These are phyloP conservation scores for Lithophane semibrunnea DNA, from an alignment of 2,888 invertebrate genomes.

Conservation along the genomic window DNA sequence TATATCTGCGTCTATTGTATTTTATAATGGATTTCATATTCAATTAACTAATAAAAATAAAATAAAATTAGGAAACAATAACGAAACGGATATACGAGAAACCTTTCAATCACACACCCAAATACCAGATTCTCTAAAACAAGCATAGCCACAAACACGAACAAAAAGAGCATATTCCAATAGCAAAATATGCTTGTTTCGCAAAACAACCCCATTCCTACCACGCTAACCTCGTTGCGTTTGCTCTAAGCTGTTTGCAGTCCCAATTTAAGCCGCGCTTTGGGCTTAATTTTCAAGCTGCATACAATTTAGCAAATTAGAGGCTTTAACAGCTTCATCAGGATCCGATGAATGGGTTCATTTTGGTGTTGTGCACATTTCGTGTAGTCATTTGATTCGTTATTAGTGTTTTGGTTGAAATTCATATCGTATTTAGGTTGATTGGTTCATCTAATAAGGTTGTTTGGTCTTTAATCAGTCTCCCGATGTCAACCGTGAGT, in stretches of 20 bases:
- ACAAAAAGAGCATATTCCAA: slow-evolving; percentile 9
- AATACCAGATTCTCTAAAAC: neutral
- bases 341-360: slow-evolving; percentile 69
- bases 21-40: too few species aligned
- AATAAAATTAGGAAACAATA: too few species aligned
- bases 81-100: neutral
- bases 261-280: slow-evolving; percentile 65
- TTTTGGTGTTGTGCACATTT: slow-evolving; percentile 59
- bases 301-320: slow-evolving; percentile 75
- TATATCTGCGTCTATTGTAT: too few species aligned
- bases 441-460: slow-evolving; percentile 1
- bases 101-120: too few species aligned
- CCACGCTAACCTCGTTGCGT: slow-evolving; percentile 44
- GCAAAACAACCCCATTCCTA: slow-evolving; percentile 19
- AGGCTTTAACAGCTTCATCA: slow-evolving; percentile 71
- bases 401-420: slow-evolving; percentile 18
- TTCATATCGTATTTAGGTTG: slow-evolving; percentile 10
- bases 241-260: slow-evolving; percentile 63
- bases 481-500: neutral
- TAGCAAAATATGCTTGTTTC: slow-evolving; percentile 25
- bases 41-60: too few species aligned
- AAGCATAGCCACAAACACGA: neutral
- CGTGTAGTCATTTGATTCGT: slow-evolving; percentile 25
- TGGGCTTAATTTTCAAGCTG: slow-evolving; percentile 70
- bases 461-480: neutral